Evolutionary conservation across 2,797 vertebrate genomes (phyloP), one percentile per base, ranked within the genome.

Genomic region (Cirrhinus mrigala): DNA sequence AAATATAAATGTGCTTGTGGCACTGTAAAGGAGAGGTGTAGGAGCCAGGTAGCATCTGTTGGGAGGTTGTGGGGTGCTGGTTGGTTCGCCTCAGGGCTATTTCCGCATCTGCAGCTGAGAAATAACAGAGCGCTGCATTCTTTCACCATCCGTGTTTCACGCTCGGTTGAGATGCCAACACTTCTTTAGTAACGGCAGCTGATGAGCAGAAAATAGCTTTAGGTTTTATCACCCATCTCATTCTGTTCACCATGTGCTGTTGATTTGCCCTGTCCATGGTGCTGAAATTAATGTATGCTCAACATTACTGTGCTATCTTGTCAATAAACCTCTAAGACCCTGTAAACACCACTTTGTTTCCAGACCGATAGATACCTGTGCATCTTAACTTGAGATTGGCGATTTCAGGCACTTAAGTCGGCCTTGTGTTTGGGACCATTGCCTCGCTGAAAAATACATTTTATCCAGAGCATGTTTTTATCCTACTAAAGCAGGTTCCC

Each of bases 71-170:
- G 16, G 29, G 50, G 29, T 76, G 50, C 56, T 27, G 76, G 58
- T 60, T 27, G 56, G 7, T 62, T 11, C 40, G 15, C 56, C 56
- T 79, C n/a, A 40, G 33, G 37, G 56, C 76, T 46, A n/a, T 60
- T 79, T 79, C 56, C 27, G 56, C 40, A 44, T 62, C 40, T 64
- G 40, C 58, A 20, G 58, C 58, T 64, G 77, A 80, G 27, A 52
- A 29, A 33, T 33, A 80, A n/a, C 78, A 52, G 78, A 64, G 12
- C 2, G 6, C 10, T 46, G 56, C 20, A n/a, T 52, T 76, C 58
- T 83, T 64, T 62, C 56, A 40, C 56, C 56, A 52, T 66, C 71
- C 16, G 58, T 37, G 37, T 27, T 71, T 82, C 68, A 56, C 68
- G 71, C 12, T 4, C 20, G 15, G 52, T 40, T 82, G 29, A 70